Base-by-base conservation (phyloP, 2,797 vertebrate genomes). In the Onychomys leucogaster region DNA sequence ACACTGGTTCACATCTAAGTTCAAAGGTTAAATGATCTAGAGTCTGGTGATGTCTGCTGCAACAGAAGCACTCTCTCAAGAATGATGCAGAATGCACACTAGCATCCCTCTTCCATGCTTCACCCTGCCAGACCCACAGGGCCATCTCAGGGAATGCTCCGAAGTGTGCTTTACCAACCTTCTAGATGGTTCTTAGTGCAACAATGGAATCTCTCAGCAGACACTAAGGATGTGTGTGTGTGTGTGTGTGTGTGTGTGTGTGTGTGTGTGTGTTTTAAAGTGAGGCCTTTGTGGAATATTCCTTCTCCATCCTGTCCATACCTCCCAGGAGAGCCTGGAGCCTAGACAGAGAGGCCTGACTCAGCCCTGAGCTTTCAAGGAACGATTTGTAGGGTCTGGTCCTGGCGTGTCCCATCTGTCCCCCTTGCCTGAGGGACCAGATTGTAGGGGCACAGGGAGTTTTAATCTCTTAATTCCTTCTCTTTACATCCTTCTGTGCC, bases 391-490 rank as follows among this genome's bases (percentile, higher is more conserved):
- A 0, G 1, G 3, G n/a, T 43, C 67, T 43, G 5, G 29, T 43
- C 41, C 89, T 41, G 80, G 37, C 85, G 9, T 32, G 77, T 85
- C 81, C 75, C n/a, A 0, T 76, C 23, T 41, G 1, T 67, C 13
- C 57, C 46, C 41, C 41, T n/a, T 1, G 0, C 90, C 95, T 82
- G 43, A 0, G 85, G 97, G 96, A 91, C 94, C 94, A 96, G 95
- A 95, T 90, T 94, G 88, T 67, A 94, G 83, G 88, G 82, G 90
- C 96, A 92, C 73, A 89, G 92, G 67, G 94, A 95, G 41, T 59
- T 95, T 94, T 96, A 95, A 96, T 96, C 97, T 97, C 90, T 92
- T 96, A 97, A 96, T 97, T 97, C 96, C 92, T 94, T 94, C 93
- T 96, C 89, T 93, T 78, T 37, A 29, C 32, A 17, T 27, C 65